Percentiles rank a stretch among this genome's conserved stretches.
These are phyloP conservation scores for Pardosa pseudoannulata DNA, from an alignment of 2,888 invertebrate genomes.

Conservation along the genomic window DNA sequence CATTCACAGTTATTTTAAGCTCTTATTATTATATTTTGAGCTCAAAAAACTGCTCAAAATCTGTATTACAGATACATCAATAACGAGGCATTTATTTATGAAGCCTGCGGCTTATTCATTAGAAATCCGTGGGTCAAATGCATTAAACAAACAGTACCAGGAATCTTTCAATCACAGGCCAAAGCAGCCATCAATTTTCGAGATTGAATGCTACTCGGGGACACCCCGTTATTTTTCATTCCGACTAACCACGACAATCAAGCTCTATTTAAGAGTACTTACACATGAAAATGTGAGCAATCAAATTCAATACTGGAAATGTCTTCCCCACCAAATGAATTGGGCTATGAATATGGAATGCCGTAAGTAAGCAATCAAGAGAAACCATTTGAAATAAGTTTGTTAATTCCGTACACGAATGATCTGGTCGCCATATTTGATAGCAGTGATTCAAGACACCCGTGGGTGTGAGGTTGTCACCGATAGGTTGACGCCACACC, in stretches of 20 bases:
- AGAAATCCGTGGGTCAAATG: not conserved
- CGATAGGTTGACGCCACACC: constrained; percentile 64
- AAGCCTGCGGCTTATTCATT: no score
- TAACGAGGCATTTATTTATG: no score
- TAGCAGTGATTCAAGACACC: constrained; percentile 59
- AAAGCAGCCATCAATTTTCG: not conserved
- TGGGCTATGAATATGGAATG: constrained; percentile 2
- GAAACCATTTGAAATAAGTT: constrained; percentile 42
- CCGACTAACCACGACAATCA: no score
- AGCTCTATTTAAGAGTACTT: not conserved
- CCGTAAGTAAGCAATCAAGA: constrained; percentile 51
- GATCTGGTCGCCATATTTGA: constrained; percentile 35
- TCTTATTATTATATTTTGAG: no score
- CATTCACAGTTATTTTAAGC: no score
- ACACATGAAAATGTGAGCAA: not conserved
- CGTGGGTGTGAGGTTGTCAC: constrained; percentile 72
- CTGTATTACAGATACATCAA: no score
- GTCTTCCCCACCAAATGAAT: not conserved
- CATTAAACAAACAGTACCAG: no score
- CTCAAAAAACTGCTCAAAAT: no score
- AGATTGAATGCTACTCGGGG: not conserved
- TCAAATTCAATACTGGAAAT: not conserved
- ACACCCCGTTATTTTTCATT: not conserved
- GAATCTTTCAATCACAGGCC: not conserved
- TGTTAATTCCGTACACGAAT: constrained; percentile 38